Evolutionary conservation across 2,113 vertebrate species (phyloP).

Genomic region (Hippocampus guttulatus): DNA sequence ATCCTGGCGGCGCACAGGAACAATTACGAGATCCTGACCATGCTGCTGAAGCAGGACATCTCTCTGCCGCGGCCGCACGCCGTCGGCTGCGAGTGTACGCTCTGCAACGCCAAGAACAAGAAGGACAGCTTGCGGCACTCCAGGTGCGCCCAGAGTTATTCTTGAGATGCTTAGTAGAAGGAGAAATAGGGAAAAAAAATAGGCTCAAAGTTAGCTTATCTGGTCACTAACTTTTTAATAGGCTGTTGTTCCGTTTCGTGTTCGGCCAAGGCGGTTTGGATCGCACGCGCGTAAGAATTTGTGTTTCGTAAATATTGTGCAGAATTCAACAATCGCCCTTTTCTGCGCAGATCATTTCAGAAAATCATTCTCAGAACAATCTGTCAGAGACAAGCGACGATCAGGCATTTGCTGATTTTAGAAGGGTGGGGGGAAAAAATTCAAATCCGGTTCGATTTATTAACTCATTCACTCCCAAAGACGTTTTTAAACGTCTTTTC

Average conservation of each 20-base stretch:
- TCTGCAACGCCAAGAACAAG: conserved; percentile 98
- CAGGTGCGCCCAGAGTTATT: conserved; percentile 68
- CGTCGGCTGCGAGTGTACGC: conserved; percentile 94
- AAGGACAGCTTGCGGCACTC: conserved; percentile 97
- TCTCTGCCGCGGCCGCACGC: conserved; percentile 95
- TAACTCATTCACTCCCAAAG: too few relatives aligned
- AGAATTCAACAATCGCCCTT: too few relatives aligned
- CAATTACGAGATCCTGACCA: conserved; percentile 98
- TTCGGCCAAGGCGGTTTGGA: too few relatives aligned
- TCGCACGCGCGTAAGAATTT: too few relatives aligned
- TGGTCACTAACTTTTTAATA: background rate
- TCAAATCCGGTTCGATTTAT: too few relatives aligned
- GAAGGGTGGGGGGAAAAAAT: too few relatives aligned
- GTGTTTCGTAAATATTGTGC: too few relatives aligned
- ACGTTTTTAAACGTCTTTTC: too few relatives aligned
- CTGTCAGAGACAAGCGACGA: too few relatives aligned
- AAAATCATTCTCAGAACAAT: too few relatives aligned
- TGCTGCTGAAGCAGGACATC: conserved; percentile 97
- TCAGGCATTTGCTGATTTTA: too few relatives aligned
- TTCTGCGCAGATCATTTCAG: too few relatives aligned
- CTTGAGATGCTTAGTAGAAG: background rate
- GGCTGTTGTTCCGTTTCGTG: conserved; percentile 1
- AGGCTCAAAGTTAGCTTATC: background rate
- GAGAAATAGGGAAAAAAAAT: background rate
- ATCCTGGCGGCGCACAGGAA: conserved; percentile 98